Evolutionary conservation across 2,888 invertebrate genomes (phyloP).

Genomic region (Tetramorium bicarinatum): DNA sequence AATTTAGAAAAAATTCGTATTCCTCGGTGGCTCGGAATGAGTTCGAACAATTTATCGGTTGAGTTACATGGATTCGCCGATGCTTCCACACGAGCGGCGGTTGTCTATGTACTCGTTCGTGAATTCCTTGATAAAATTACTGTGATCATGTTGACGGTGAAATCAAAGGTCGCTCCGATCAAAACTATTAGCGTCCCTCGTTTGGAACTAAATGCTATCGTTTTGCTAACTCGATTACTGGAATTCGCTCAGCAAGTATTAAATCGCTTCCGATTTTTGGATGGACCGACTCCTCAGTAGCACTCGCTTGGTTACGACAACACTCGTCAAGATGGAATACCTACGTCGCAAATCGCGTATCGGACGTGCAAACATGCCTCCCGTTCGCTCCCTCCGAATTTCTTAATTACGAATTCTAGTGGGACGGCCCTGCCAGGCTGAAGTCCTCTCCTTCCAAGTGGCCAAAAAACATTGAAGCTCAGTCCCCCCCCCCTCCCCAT

Average conservation of each 20-base stretch:
- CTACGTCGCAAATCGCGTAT: neutral
- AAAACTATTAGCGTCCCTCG: neutral
- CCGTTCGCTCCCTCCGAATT: neutral
- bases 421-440: neutral
- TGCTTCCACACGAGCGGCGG: neutral
- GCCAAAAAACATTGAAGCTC: too few relatives aligned
- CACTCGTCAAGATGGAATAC: neutral
- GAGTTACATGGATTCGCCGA: neutral
- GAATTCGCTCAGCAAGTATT: neutral
- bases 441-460: neutral
- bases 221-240: neutral
- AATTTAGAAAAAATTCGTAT: neutral
- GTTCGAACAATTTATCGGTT: neutral
- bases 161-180: neutral
- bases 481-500: too few relatives aligned
- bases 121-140: neutral
- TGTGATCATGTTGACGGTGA: rapidly evolving
- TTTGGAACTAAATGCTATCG: neutral
- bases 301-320: neutral
- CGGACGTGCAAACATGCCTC: neutral
- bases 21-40: neutral
- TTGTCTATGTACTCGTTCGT: neutral
- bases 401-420: neutral
- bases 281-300: neutral
- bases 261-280: neutral